phyloP scores from a whole-genome alignment of 1,140 invertebrate species.

The Lithobius niger region DNA sequence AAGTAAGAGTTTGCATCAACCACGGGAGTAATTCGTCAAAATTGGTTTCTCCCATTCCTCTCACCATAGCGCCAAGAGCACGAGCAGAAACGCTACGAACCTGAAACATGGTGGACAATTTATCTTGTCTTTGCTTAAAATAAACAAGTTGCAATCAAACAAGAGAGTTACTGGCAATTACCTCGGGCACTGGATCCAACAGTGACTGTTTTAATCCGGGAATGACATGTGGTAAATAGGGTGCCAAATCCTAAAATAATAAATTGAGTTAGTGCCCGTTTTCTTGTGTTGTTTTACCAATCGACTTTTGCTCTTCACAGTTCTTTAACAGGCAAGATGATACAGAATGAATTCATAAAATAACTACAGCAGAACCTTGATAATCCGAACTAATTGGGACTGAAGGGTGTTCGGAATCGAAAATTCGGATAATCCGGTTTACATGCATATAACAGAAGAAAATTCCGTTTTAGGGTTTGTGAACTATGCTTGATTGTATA shows the following conservation, averaged over 20 bases:
- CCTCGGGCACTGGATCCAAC: conserved; percentile 94
- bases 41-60: conserved; percentile 87
- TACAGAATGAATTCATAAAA: no score
- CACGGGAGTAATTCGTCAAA: conserved; percentile 93
- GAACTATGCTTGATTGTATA: no score
- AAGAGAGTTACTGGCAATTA: conserved; percentile 27
- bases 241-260: conserved; percentile 66
- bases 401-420: no score
- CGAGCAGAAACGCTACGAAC: conserved; percentile 80
- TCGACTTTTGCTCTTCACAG: no score
- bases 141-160: not conserved
- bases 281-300: no score
- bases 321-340: no score
- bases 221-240: conserved; percentile 92
- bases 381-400: no score
- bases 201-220: conserved; percentile 92
- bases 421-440: no score
- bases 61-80: conserved; percentile 93
- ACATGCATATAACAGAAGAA: no score
- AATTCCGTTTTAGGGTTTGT: no score
- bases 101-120: conserved; percentile 30
- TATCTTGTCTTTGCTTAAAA: not conserved
- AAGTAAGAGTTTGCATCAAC: conserved; percentile 97
- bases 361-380: no score
- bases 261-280: no score